Percentiles rank a stretch among this genome's conserved stretches.
phyloP scores from a whole-genome alignment of 2,797 vertebrate genomes.

The Takifugu rubripes region DNA sequence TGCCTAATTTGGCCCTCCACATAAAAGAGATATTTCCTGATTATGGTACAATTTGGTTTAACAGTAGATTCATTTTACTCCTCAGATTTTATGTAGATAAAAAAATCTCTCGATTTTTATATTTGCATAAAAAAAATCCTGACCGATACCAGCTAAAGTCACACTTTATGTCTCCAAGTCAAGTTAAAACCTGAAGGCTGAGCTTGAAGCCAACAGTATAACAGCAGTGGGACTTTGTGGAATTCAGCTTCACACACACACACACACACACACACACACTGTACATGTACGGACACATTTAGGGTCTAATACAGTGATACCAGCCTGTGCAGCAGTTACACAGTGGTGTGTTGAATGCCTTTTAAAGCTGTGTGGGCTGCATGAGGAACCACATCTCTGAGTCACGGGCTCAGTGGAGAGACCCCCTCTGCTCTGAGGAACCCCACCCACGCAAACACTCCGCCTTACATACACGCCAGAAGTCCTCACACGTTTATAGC shows the following conservation, averaged over 20 bases:
- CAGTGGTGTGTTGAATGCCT: constrained; percentile 9
- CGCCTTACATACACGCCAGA: background rate
- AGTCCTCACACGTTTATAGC: background rate
- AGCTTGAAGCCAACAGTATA: background rate
- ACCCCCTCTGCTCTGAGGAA: background rate
- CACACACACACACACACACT: too few species aligned
- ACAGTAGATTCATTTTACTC: too few species aligned
- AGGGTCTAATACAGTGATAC: constrained; percentile 16
- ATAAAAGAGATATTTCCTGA: too few species aligned
- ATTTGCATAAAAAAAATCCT: too few species aligned
- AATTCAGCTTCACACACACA: background rate
- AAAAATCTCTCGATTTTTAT: too few species aligned
- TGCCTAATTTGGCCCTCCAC: too few species aligned
- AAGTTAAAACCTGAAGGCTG: background rate
- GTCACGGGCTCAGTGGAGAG: constrained; percentile 16
- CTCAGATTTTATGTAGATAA: too few species aligned
- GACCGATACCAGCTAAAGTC: too few species aligned
- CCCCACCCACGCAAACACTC: constrained; percentile 3
- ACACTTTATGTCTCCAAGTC: background rate
- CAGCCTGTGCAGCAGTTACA: background rate
- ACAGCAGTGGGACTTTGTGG: background rate
- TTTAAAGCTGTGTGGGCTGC: constrained; percentile 1
- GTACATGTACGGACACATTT: constrained; percentile 8
- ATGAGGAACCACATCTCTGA: constrained; percentile 32
- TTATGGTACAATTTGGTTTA: too few species aligned